These are phyloP conservation scores for Drosophila pseudoananassae DNA, from an alignment of 1,140 invertebrate genomes.

Conservation along the genomic window DNA sequence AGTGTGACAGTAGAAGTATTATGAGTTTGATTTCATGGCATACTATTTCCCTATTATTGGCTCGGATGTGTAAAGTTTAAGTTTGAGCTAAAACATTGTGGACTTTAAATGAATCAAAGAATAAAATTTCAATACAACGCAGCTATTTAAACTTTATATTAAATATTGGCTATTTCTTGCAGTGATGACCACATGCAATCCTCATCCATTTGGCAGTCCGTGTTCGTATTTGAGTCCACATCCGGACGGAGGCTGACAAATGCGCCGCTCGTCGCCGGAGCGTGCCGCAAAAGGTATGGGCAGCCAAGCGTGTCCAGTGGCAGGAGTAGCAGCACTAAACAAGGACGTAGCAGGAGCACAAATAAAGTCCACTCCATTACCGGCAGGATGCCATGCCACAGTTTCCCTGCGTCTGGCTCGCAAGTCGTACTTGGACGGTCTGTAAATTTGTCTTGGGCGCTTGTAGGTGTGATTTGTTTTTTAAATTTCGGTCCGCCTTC, in stretches of 20 bases:
- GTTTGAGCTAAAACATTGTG: too few relatives aligned
- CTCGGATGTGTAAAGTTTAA: too few relatives aligned
- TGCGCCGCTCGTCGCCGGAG: conserved; percentile 54
- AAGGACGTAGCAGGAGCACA: conserved; percentile 38
- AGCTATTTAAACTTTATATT: too few relatives aligned
- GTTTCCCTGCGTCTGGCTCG: conserved; percentile 31
- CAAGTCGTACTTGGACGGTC: conserved; percentile 21
- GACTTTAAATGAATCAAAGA: too few relatives aligned
- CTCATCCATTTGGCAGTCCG: conserved; percentile 17
- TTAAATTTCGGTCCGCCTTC: conserved; percentile 58
- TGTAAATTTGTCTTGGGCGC: conserved; percentile 67
- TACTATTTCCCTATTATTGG: not conserved
- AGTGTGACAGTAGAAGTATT: conserved; percentile 4
- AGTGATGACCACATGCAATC: conserved; percentile 35
- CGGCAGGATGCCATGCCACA: conserved; percentile 41
- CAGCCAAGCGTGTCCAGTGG: conserved; percentile 42
- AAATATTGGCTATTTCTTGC: not conserved
- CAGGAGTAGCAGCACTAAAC: conserved; percentile 30
- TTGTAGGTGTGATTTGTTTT: conserved; percentile 80
- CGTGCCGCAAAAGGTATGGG: conserved; percentile 58
- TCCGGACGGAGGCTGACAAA: conserved; percentile 55
- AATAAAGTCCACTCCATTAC: conserved; percentile 80
- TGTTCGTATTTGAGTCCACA: conserved; percentile 9
- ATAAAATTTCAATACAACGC: too few relatives aligned
- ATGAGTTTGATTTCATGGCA: conserved; percentile 18